Evolutionary conservation across 2,797 vertebrate species (phyloP).

Genomic region (Diplodus puntazzo): DNA sequence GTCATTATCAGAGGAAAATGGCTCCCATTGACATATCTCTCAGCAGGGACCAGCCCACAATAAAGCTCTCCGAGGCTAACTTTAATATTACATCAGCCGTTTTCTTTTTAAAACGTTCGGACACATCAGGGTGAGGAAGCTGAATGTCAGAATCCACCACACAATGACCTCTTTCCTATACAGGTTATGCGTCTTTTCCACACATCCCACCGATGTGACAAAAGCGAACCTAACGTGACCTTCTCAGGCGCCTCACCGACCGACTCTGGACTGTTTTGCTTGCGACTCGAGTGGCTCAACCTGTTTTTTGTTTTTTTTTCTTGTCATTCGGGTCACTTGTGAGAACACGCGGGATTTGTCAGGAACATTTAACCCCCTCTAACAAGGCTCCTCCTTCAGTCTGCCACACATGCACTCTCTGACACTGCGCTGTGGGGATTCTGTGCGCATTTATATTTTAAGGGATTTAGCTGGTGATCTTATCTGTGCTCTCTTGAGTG

Average conservation of each 20-base stretch:
- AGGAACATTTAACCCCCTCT: conserved; percentile 6
- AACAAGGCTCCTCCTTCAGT: conserved; percentile 3
- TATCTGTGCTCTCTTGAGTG: not conserved
- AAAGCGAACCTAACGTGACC: conserved; percentile 29
- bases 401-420: not conserved
- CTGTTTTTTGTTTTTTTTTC: conserved; percentile 50
- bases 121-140: conserved; percentile 30
- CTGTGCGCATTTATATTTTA: conserved; percentile 41
- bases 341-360: conserved; percentile 20
- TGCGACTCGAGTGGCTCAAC: conserved; percentile 53
- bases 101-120: conserved; percentile 13
- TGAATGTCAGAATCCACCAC: not conserved
- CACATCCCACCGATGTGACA: conserved; percentile 13
- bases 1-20: conserved; percentile 50
- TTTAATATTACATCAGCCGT: conserved; percentile 32
- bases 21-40: conserved; percentile 22
- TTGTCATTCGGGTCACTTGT: conserved; percentile 45
- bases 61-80: conserved; percentile 48
- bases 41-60: conserved; percentile 18
- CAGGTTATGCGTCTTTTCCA: not conserved
- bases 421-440: conserved; percentile 12
- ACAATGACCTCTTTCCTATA: not conserved
- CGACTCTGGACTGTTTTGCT: conserved; percentile 34
- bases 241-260: conserved; percentile 17
- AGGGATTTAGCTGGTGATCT: conserved; percentile 34